Percentiles rank a stretch among this genome's conserved stretches.
Conservation (phyloP, 1,140 invertebrate species). For the Papilio polytes region DNA sequence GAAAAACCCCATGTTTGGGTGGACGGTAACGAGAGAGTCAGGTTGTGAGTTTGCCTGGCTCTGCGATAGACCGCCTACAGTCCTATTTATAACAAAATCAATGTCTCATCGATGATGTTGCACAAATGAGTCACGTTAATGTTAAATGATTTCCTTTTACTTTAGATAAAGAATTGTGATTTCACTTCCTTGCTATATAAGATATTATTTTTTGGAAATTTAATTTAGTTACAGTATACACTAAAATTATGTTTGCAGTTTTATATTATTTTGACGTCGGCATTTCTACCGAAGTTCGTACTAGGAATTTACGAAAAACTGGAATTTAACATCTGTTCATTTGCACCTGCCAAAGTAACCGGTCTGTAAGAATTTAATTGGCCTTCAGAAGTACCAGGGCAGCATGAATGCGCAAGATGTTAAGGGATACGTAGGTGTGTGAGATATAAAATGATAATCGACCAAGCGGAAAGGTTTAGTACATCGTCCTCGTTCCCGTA, state of each 20-base stretch:
- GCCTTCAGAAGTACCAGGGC: conserved; percentile 7
- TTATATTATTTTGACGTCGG: neutral
- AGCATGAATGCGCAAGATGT: conserved; percentile 8
- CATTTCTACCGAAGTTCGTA: neutral
- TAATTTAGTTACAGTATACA: neutral
- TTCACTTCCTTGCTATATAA: no score
- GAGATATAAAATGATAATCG: conserved; percentile 31
- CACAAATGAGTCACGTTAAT: neutral
- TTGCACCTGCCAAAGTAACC: conserved; percentile 24
- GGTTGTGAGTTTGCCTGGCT: conserved; percentile 58
- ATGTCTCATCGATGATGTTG: conserved; percentile 1
- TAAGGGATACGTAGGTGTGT: neutral
- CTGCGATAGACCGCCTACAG: conserved; percentile 76
- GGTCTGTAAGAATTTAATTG: conserved; percentile 17
- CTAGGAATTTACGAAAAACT: conserved; percentile 22
- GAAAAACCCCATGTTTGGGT: conserved; percentile 52
- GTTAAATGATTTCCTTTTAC: neutral
- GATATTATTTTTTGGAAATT: no score
- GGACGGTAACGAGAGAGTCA: conserved; percentile 70
- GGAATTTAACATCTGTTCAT: conserved; percentile 1
- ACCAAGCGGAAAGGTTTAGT: conserved; percentile 1
- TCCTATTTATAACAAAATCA: conserved; percentile 38
- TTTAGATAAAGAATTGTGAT: no score
- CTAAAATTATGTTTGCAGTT: no score
- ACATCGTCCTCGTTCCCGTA: conserved; percentile 21